Base-by-base conservation (phyloP, 2,888 invertebrate genomes). In the Tanypteryx hageni region DNA sequence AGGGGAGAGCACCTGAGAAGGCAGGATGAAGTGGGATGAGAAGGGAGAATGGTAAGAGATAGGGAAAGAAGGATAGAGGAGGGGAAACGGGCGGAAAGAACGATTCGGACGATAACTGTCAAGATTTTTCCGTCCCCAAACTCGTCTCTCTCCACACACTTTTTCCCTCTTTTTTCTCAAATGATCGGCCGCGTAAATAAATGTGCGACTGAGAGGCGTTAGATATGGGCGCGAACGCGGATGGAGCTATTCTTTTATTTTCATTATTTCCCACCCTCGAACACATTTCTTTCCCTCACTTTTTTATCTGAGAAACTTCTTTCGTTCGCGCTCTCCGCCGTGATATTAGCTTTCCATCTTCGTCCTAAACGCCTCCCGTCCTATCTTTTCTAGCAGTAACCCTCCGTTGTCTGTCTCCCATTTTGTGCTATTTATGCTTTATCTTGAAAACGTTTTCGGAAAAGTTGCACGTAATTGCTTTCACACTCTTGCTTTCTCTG, bases 301-400 rank as follows among this genome's bases (percentile, higher is more conserved):
- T 76, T 76, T 76, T 22, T 27, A 76, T 76, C 76, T 27, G 27
- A n/a, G 13, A 76, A 76, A 76, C 76, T 76, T 76, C 22, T 76
- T 27, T 76, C 76, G 27, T 76, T 76, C 76, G 18, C 76, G 22
- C 76, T 76, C 76, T 76, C 76, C 27, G 13, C 22, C 14, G 11
- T 22, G 76, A 76, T 76, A 76, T 76, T 27, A 76, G 76, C 22
- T 76, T 44, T 44, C 44, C 44, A 44, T 44, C 76, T 76, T 76
- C 27, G 76, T 76, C 76, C 76, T 76, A 22, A 27, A 11, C 76
- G 76, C 27, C 22, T 76, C n/a, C 22, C 18, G 68, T 68, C 68
- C 11, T 13, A 22, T 27, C 76, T 22, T 9, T 68, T 22, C 68
- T 68, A n/a, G 9, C 68, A 68, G 13, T 27, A 76, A 22, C 22